Conservation (phyloP, 2,888 invertebrate species). For the Torymus tubicola region DNA sequence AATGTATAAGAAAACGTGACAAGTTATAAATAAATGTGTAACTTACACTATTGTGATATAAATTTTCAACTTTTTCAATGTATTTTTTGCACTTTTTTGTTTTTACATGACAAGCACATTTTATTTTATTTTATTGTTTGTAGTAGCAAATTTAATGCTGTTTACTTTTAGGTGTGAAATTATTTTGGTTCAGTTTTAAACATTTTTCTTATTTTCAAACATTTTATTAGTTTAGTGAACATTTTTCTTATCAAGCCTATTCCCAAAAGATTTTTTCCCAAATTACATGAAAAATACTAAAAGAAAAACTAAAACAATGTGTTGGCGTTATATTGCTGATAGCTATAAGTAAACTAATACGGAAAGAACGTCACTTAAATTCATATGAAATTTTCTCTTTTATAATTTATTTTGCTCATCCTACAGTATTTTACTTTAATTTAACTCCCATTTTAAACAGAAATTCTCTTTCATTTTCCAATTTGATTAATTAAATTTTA, state of each 20-base stretch:
- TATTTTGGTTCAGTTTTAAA: constrained; percentile 55
- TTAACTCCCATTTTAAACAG: too few species aligned
- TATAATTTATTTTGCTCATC: too few species aligned
- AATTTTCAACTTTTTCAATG: constrained; percentile 13
- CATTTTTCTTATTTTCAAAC: constrained; percentile 45
- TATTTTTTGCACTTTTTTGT: constrained; percentile 5
- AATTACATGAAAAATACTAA: too few species aligned
- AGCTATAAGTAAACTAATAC: too few species aligned
- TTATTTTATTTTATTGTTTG: constrained; percentile 25
- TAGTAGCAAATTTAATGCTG: constrained; percentile 8
- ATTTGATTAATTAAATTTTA: too few species aligned
- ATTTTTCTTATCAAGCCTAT: constrained; percentile 20
- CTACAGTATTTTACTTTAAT: too few species aligned
- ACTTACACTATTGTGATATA: constrained; percentile 52
- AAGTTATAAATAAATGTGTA: constrained; percentile 55
- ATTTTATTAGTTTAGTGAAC: constrained; percentile 1
- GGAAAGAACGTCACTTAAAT: too few species aligned
- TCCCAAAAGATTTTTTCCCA: neutral
- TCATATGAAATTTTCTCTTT: too few species aligned
- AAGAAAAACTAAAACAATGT: too few species aligned
- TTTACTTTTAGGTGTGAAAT: constrained; percentile 21
- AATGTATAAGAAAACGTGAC: constrained; percentile 47
- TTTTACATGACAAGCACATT: constrained; percentile 16
- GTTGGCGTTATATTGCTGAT: too few species aligned
- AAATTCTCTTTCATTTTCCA: too few species aligned